phyloP scores from a whole-genome alignment of 2,113 vertebrate species.

The Ammodytes dubius region DNA sequence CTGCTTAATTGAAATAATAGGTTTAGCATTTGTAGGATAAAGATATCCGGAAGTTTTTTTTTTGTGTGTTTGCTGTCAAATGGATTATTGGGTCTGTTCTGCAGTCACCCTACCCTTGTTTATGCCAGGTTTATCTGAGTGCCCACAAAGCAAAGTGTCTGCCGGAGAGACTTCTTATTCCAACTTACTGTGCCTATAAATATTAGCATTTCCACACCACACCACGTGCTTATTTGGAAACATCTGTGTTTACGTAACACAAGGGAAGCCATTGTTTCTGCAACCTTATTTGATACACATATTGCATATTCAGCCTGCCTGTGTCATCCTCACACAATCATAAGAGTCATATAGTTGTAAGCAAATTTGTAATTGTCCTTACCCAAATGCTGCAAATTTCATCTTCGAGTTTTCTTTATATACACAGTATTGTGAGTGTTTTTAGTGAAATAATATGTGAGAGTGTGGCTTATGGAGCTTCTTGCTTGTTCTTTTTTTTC shows the following conservation, averaged over 20 bases:
- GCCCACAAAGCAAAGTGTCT: background rate
- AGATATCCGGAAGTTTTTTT: background rate
- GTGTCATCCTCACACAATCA: background rate
- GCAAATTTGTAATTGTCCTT: background rate
- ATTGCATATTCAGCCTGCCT: constrained; percentile 12
- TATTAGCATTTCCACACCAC: constrained; percentile 56
- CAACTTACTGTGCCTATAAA: constrained; percentile 34
- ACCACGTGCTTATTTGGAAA: constrained; percentile 43
- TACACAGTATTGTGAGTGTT: background rate
- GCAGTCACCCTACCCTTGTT: background rate
- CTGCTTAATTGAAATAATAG: background rate
- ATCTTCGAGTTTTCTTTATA: background rate
- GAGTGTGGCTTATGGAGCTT: background rate
- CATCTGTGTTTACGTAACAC: constrained; percentile 51
- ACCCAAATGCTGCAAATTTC: background rate
- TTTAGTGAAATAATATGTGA: background rate
- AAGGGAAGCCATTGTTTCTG: constrained; percentile 9
- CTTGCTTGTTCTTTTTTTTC: background rate
- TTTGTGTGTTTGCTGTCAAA: background rate
- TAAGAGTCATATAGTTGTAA: background rate
- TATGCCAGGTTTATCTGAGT: constrained; percentile 18
- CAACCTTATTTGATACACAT: constrained; percentile 25
- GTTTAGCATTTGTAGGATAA: background rate
- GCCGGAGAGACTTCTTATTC: constrained; percentile 28
- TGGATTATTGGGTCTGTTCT: constrained; percentile 1